Conservation (phyloP, 2,797 vertebrate species). For the Perodicticus potto region DNA sequence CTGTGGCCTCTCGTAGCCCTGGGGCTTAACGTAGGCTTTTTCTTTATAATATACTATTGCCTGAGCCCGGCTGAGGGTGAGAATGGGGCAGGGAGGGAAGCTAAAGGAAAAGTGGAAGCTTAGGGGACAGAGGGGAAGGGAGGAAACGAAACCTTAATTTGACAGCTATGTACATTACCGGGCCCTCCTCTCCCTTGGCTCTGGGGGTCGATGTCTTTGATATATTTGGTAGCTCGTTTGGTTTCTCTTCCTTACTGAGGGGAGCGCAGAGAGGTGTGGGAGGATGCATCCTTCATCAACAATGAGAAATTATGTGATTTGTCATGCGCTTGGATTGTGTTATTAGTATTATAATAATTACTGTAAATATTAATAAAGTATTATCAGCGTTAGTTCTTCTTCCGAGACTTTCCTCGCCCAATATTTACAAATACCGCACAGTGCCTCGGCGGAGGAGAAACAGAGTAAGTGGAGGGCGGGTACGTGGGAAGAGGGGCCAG, state of each 20-base stretch:
- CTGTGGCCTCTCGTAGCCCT: slow-evolving; percentile 72
- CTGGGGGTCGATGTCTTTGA: slow-evolving; percentile 76
- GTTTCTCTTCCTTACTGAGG: slow-evolving; percentile 82
- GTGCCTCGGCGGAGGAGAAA: slow-evolving; percentile 82
- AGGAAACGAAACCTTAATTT: slow-evolving; percentile 67
- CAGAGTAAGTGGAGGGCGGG: background rate
- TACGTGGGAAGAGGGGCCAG: background rate
- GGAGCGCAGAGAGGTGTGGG: slow-evolving; percentile 48
- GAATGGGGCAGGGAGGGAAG: background rate
- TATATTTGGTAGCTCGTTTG: slow-evolving; percentile 85
- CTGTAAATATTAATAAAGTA: slow-evolving; percentile 85
- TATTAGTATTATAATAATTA: slow-evolving; percentile 81
- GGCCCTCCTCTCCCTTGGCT: slow-evolving; percentile 70
- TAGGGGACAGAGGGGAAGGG: background rate
- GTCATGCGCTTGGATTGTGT: slow-evolving; percentile 88
- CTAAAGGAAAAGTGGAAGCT: slow-evolving; percentile 71
- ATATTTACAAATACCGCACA: slow-evolving; percentile 91
- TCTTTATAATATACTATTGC: slow-evolving; percentile 64
- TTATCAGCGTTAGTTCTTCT: slow-evolving; percentile 85
- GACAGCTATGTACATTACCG: slow-evolving; percentile 80
- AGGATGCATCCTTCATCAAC: slow-evolving; percentile 85
- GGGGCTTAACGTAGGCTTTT: slow-evolving; percentile 66
- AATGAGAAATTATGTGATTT: slow-evolving; percentile 88
- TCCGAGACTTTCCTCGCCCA: slow-evolving; percentile 87
- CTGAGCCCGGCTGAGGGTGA: slow-evolving; percentile 69